Evolutionary conservation across 35 echinoderm and acorn worm species (phyloP), one percentile per base, ranked within the genome.

Genomic region (Holothuria glaberrima): DNA sequence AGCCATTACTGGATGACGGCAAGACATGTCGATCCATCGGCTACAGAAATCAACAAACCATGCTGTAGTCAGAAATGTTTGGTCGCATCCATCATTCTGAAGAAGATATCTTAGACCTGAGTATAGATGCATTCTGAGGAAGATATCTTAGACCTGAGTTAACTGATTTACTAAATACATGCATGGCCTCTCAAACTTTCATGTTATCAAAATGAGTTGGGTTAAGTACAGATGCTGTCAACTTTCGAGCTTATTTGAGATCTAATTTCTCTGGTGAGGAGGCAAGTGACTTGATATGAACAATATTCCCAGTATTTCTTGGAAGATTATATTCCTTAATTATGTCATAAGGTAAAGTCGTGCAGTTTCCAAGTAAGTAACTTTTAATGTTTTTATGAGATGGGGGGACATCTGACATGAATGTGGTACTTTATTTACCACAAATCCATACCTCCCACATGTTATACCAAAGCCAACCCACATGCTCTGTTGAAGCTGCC

Each of bases 181-280:
- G 12, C 63, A 66, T 66, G 63, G 63, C 63, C 63, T 66, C 12
- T 14, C 12, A 66, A 66, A 66, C 63, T 66, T 66, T 66, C 63
- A 66, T 66, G 12, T 14, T 66, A 66, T 66, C 63, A 66, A 66
- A 66, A 66, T 66, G 63, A 66, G 63, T 16, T 66, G 63, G 63
- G 63, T 66, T 66, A 16, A 66, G 63, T 66, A 66, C 63, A 66
- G 63, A 66, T 66, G 2, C 63, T 46, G 44, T 46, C 44, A 5
- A 46, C 44, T 46, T 46, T 46, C 4, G 44, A 46, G 44, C 44
- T 46, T 5, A 46, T 10, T 46, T 46, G 44, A 46, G 44, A 66
- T 66, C 12, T 16, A 66, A 66, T 66, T 66, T 14, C 63, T 4
- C 3, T 66, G 12, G 12, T 9, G 21, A 66, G 63, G 63, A 66